Conservation (phyloP, 2,888 invertebrate species). For the Eilema caniola region DNA sequence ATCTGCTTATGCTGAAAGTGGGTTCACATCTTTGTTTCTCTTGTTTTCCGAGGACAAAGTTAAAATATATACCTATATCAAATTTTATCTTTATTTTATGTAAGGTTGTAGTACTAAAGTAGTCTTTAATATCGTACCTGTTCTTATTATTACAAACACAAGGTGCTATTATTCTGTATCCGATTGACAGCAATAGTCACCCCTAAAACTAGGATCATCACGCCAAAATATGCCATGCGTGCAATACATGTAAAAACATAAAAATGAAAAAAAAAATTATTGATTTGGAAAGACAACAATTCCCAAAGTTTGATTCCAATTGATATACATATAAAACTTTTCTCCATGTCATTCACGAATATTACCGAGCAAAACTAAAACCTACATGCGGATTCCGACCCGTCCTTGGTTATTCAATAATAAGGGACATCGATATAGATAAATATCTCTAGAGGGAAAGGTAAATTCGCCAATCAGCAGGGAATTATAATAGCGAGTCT, state of each 20-base stretch:
- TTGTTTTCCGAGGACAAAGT: too few species aligned
- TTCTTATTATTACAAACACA: neutral
- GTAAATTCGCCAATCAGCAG: conserved; percentile 46
- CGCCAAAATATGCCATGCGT: neutral
- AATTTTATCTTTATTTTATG: too few species aligned
- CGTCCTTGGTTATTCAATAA: conserved; percentile 40
- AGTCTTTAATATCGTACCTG: too few species aligned
- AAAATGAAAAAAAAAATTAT: neutral
- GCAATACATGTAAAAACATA: neutral
- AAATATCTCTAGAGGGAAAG: conserved; percentile 35
- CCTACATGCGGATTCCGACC: conserved; percentile 8
- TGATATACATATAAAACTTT: conserved; percentile 5
- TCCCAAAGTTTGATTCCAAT: neutral
- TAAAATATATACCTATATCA: too few species aligned
- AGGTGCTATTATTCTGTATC: neutral
- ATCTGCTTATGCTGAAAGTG: too few species aligned
- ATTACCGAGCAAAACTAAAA: conserved; percentile 9
- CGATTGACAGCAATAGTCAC: neutral
- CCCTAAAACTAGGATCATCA: too few species aligned
- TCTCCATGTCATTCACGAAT: conserved; percentile 1
- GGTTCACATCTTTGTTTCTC: too few species aligned
- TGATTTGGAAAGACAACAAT: neutral
- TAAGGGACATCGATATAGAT: conserved; percentile 21
- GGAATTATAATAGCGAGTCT: conserved; percentile 34
- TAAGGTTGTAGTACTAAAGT: too few species aligned